phyloP scores from a whole-genome alignment of 2,113 vertebrate genomes.

The Stegastes partitus region DNA sequence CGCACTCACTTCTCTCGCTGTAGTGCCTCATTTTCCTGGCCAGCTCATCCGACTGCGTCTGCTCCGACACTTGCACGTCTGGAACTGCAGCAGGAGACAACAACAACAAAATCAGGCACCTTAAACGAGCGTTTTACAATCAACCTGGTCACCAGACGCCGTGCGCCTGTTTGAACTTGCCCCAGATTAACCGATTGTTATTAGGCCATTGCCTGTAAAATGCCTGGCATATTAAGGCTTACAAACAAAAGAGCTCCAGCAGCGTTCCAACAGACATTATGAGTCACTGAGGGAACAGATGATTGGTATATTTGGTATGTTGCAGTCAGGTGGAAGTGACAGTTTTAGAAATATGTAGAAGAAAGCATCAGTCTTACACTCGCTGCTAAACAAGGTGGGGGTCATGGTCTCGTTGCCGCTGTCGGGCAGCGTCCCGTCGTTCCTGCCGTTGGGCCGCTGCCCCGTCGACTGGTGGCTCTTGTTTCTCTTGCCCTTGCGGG shows the following conservation, averaged over 20 bases:
- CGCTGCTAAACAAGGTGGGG: constrained; percentile 89
- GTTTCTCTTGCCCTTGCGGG: constrained; percentile 87
- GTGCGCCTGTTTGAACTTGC: constrained; percentile 55
- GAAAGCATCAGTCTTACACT: constrained; percentile 82
- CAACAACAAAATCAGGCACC: neutral
- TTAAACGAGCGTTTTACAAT: neutral
- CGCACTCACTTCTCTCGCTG: constrained; percentile 88
- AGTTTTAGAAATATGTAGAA: neutral
- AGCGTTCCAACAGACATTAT: constrained; percentile 50
- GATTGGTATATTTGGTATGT: constrained; percentile 42
- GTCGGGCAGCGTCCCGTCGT: constrained; percentile 87
- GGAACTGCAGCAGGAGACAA: constrained; percentile 75
- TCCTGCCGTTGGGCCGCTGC: constrained; percentile 79
- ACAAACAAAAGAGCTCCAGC: constrained; percentile 56
- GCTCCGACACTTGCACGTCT: constrained; percentile 94
- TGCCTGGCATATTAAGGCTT: constrained; percentile 24
- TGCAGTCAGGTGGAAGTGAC: constrained; percentile 1
- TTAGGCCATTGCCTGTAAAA: constrained; percentile 39
- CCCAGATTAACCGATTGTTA: constrained; percentile 41
- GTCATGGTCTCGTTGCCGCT: constrained; percentile 96
- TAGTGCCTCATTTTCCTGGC: constrained; percentile 92
- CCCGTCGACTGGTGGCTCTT: constrained; percentile 65
- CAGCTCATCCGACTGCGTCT: constrained; percentile 91
- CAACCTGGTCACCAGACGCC: constrained; percentile 30
- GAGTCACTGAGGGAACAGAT: constrained; percentile 60